Conservation (phyloP, 2,113 vertebrate species). For the Calonectris borealis region DNA sequence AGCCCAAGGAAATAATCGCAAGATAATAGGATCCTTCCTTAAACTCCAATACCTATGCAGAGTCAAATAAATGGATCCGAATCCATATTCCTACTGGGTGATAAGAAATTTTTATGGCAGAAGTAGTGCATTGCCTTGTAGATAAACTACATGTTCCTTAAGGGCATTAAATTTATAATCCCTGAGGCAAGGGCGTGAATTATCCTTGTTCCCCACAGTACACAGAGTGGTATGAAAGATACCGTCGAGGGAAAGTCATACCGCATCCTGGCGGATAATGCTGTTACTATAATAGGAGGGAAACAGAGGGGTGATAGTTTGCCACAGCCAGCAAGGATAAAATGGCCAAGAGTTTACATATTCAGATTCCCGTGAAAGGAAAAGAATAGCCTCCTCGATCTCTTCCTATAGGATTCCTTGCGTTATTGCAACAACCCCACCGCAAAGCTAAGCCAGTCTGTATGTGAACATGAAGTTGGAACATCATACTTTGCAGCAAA, state of each 20-base stretch:
- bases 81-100: background rate
- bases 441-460: background rate
- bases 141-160: background rate
- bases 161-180: background rate
- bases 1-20: background rate
- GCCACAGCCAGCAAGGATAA: background rate
- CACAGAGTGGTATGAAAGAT: background rate
- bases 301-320: background rate
- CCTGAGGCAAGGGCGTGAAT: background rate
- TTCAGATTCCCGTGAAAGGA: background rate
- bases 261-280: background rate
- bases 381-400: background rate
- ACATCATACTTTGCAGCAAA: constrained; percentile 9
- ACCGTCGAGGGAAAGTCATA: background rate
- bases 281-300: background rate
- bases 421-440: background rate
- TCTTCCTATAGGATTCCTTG: background rate
- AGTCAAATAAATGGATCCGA: background rate
- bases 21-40: background rate
- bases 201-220: background rate
- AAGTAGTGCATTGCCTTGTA: background rate
- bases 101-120: background rate
- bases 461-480: background rate
- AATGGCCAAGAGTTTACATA: background rate
- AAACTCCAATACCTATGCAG: background rate